Conservation (phyloP, 2,113 vertebrate species). For the Stigmatopora nigra region DNA sequence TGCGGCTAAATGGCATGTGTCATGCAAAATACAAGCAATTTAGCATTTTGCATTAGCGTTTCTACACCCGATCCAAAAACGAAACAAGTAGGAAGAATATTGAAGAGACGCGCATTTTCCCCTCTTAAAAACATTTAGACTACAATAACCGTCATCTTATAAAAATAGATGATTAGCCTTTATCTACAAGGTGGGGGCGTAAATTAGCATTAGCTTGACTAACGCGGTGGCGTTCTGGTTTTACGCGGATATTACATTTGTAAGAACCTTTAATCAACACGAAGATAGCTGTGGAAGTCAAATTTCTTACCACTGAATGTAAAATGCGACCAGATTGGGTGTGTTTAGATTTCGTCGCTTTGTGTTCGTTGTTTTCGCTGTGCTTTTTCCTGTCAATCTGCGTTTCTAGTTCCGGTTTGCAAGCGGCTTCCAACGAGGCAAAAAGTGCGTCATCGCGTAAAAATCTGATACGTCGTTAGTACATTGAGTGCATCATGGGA, state of each 20-base stretch:
- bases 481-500: slow-evolving; percentile 42
- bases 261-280: not conserved
- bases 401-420: slow-evolving; percentile 45
- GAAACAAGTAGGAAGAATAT: not conserved
- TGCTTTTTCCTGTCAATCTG: slow-evolving; percentile 3
- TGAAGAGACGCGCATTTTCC: not conserved
- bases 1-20: not conserved
- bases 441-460: slow-evolving; percentile 68
- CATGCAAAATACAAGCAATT: not conserved
- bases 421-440: slow-evolving; percentile 76
- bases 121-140: too few relatives aligned
- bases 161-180: not conserved
- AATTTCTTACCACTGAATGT: slow-evolving; percentile 45
- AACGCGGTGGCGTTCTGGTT: slow-evolving; percentile 2
- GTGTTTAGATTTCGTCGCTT: slow-evolving; percentile 1
- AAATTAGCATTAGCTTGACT: slow-evolving; percentile 7
- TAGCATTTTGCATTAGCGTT: not conserved
- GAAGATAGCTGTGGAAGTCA: not conserved
- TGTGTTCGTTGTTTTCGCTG: not conserved
- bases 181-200: not conserved
- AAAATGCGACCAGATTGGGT: slow-evolving; percentile 27
- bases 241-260: slow-evolving; percentile 6
- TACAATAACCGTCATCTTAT: not conserved
- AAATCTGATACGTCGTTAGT: slow-evolving; percentile 19
- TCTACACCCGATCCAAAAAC: not conserved